phyloP scores from a whole-genome alignment of 2,797 vertebrate genomes.

The Enteromius viviparus region DNA sequence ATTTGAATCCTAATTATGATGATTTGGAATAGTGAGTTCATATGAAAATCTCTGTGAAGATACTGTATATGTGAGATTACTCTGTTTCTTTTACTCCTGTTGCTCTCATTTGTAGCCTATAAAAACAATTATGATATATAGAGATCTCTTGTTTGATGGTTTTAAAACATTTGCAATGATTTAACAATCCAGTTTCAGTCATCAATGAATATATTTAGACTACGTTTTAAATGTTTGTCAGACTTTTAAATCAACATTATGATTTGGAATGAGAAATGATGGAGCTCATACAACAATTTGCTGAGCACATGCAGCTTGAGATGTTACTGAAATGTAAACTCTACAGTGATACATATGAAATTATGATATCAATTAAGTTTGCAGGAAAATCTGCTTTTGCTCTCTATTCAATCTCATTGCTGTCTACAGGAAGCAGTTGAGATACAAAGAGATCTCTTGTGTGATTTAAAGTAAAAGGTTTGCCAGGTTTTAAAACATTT shows the following conservation, averaged over 20 bases:
- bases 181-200: background rate
- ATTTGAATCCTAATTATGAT: no score
- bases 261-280: background rate
- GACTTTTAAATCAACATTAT: background rate
- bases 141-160: background rate
- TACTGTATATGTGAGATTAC: background rate
- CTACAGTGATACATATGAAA: background rate
- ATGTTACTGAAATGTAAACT: background rate
- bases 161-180: background rate
- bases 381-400: background rate
- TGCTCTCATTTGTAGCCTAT: background rate
- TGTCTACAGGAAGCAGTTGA: background rate
- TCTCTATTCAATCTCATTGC: background rate
- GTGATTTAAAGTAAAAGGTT: background rate
- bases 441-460: background rate
- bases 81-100: background rate
- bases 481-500: background rate
- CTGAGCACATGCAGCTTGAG: background rate
- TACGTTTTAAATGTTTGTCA: background rate
- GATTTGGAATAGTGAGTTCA: no score
- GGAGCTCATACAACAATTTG: background rate
- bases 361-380: background rate
- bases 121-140: background rate
- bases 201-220: background rate
- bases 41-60: no score